phyloP scores from a whole-genome alignment of 2,113 vertebrate genomes.

The Apus apus region DNA sequence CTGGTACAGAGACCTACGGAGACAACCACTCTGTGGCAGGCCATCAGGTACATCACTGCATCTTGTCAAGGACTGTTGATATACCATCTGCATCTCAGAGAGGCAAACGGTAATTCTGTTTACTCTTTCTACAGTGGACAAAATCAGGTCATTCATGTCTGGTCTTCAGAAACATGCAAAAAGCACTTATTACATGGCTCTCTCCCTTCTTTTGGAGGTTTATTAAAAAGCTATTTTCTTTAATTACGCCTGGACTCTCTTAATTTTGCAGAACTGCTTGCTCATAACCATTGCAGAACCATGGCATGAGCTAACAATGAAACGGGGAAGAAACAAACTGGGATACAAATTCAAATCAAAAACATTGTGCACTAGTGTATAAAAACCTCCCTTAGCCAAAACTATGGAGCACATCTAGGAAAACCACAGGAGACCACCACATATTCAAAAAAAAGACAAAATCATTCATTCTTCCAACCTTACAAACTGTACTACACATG shows the following conservation, averaged over 20 bases:
- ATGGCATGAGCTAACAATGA: not conserved
- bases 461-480: not conserved
- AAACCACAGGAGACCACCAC: not conserved
- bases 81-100: fast-evolving
- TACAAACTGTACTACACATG: not conserved
- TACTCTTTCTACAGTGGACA: not conserved
- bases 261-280: not conserved
- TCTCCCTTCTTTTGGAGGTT: fast-evolving
- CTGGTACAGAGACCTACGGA: not conserved
- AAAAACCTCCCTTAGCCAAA: not conserved
- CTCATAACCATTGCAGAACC: too few species aligned
- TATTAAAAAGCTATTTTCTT: not conserved
- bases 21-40: not conserved
- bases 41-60: fast-evolving
- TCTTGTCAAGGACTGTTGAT: not conserved
- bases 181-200: not conserved
- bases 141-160: not conserved
- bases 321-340: not conserved
- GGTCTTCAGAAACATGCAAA: not conserved
- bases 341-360: not conserved
- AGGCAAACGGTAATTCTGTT: not conserved
- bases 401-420: not conserved
- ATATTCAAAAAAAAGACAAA: not conserved
- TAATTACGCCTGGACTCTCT: not conserved
- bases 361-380: not conserved